Conservation (phyloP, 2,888 invertebrate species). For the Eristalis arbustorum region DNA sequence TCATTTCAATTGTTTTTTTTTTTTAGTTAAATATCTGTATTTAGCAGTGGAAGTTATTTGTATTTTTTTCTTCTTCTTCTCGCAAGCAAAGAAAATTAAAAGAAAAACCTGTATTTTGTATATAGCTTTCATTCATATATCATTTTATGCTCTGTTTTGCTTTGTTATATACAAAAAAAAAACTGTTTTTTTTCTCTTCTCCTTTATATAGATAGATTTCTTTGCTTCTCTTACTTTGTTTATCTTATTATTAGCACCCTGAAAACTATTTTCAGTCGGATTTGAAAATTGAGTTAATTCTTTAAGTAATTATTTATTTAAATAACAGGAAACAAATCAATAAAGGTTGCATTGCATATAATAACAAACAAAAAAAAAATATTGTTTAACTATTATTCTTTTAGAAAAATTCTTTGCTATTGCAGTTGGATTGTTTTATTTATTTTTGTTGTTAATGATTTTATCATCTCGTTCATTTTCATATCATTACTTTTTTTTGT, state of each 20-base stretch:
- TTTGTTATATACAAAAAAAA: slow-evolving; percentile 17
- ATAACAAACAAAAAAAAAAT: slow-evolving; percentile 65
- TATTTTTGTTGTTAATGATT: slow-evolving; percentile 18
- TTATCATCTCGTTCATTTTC: not conserved
- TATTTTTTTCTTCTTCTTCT: slow-evolving; percentile 35
- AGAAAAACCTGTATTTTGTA: slow-evolving; percentile 1
- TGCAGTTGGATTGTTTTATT: slow-evolving; percentile 58
- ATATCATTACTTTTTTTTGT: slow-evolving; percentile 11
- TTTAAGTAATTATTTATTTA: slow-evolving; percentile 64
- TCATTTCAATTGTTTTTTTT: slow-evolving; percentile 70
- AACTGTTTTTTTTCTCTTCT: not conserved
- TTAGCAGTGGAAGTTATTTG: slow-evolving; percentile 10
- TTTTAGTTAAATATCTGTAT: slow-evolving; percentile 32
- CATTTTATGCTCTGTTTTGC: slow-evolving; percentile 19
- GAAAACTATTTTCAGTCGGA: slow-evolving; percentile 80
- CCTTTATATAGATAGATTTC: slow-evolving; percentile 12
- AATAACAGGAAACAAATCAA: slow-evolving; percentile 70
- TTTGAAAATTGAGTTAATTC: slow-evolving; percentile 71
- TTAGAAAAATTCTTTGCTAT: slow-evolving; percentile 50
- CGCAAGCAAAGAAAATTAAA: slow-evolving; percentile 40
- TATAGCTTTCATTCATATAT: slow-evolving; percentile 36
- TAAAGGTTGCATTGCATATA: slow-evolving; percentile 67
- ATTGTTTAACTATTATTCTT: slow-evolving; percentile 59
- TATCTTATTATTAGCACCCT: slow-evolving; percentile 78
- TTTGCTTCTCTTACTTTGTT: slow-evolving; percentile 51